phyloP scores from a whole-genome alignment of 2,113 vertebrate genomes.

The Chionodraco myersi region DNA sequence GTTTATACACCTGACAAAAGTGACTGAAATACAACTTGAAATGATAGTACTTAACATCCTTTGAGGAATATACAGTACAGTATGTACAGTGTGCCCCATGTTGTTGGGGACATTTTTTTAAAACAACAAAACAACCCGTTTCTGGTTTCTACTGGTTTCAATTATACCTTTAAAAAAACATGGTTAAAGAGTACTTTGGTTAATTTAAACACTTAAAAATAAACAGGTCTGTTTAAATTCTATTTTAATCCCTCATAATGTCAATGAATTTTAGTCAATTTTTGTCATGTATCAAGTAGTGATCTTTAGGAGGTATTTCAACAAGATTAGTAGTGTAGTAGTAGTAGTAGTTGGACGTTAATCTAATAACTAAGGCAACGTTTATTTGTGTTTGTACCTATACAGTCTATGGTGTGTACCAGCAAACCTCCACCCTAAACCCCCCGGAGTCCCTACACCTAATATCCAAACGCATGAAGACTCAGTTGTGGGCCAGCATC shows the following conservation, averaged over 20 bases:
- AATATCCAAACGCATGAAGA: conserved; percentile 35
- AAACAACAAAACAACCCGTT: no score
- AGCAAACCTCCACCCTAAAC: background rate
- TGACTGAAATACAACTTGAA: background rate
- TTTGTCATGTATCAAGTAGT: background rate
- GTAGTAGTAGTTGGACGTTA: background rate
- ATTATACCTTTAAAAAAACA: no score
- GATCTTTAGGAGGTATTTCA: background rate
- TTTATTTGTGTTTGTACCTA: background rate
- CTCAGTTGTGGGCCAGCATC: conserved; percentile 46
- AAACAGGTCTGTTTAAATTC: no score
- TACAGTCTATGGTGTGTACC: background rate
- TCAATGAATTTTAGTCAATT: no score
- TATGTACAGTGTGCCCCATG: no score
- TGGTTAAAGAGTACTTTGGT: background rate
- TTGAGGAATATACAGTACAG: background rate
- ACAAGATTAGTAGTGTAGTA: no score
- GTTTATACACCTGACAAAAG: background rate
- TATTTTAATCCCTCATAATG: no score
- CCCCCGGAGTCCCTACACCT: conserved; percentile 5
- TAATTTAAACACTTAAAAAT: no score
- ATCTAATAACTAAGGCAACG: background rate
- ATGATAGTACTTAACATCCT: background rate
- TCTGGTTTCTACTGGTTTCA: no score
- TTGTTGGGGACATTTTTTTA: no score